These are phyloP conservation scores for Anthonomus grandis DNA, from an alignment of 1,140 invertebrate species.

Conservation along the genomic window DNA sequence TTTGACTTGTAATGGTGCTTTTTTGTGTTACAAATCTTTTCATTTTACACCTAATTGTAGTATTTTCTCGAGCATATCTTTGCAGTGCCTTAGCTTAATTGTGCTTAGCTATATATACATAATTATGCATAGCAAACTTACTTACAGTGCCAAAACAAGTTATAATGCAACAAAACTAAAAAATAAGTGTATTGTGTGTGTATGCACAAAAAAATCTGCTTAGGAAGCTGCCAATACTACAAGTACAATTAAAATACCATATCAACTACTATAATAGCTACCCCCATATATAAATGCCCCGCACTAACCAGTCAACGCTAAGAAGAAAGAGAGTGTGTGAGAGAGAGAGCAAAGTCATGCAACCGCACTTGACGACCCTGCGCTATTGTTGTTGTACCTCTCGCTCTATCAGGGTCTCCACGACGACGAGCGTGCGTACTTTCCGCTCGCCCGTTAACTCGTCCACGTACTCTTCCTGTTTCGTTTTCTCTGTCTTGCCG, in stretches of 20 bases:
- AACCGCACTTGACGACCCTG: conserved; percentile 28
- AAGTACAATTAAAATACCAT: conserved; percentile 5
- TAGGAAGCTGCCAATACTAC: conserved; percentile 10
- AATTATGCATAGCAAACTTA: no score
- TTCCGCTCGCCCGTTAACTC: conserved; percentile 78
- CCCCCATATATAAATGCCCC: conserved; percentile 12
- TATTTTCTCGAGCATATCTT: no score
- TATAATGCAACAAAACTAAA: no score
- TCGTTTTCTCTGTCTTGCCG: conserved; percentile 80
- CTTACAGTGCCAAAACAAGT: no score
- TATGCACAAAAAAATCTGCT: no score
- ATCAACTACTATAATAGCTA: conserved; percentile 16
- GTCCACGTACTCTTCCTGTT: conserved; percentile 85
- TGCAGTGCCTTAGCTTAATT: no score
- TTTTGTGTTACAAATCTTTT: no score
- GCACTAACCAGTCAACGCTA: conserved; percentile 31
- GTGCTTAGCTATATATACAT: no score
- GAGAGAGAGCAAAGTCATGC: conserved; percentile 36
- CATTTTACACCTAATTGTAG: no score
- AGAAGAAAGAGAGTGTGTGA: conserved; percentile 21
- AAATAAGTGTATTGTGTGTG: no score
- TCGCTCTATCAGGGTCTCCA: conserved; percentile 92
- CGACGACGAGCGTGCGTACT: conserved; percentile 86
- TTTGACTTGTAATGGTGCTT: no score
- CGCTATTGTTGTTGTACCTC: conserved; percentile 82